A percentile compares a stretch with the other conserved stretches of the same genome.
These are phyloP conservation scores for Hyposoter dolosus DNA, from an alignment of 2,888 invertebrate species.

Conservation along the genomic window DNA sequence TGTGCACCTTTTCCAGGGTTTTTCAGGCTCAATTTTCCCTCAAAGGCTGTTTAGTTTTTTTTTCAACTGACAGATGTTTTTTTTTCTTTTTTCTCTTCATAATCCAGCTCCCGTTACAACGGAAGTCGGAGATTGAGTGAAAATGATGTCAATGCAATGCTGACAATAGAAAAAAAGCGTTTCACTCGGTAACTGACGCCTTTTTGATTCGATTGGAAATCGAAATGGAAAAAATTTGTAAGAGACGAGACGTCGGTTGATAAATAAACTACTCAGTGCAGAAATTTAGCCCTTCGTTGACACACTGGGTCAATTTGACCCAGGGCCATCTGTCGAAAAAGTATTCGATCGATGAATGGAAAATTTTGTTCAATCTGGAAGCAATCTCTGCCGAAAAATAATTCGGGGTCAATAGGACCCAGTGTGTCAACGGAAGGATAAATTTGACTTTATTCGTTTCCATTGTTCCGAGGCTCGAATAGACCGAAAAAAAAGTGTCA, in stretches of 20 bases:
- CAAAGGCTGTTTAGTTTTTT: constrained; percentile 21
- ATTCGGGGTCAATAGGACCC: background rate
- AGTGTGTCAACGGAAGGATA: background rate
- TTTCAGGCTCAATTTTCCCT: constrained; percentile 12
- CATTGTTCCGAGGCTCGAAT: background rate
- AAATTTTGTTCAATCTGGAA: no score
- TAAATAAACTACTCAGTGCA: background rate
- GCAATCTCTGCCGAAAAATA: no score
- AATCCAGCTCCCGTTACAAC: background rate
- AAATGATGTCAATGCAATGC: constrained; percentile 23
- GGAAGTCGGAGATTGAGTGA: background rate
- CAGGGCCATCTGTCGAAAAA: no score
- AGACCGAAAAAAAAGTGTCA: background rate
- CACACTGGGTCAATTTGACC: no score
- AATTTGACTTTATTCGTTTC: no score
- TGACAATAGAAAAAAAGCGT: constrained; percentile 24
- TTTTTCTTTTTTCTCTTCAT: constrained; percentile 43
- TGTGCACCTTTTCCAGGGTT: constrained; percentile 52
- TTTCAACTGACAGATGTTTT: constrained; percentile 60
- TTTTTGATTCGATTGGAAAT: constrained; percentile 15
- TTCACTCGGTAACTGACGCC: background rate
- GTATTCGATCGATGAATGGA: no score
- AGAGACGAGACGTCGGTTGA: background rate
- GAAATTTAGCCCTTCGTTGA: no score
- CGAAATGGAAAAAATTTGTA: background rate